These are phyloP conservation scores for Sabatieria punctata DNA, from an alignment of 2,888 invertebrate species.

Conservation along the genomic window DNA sequence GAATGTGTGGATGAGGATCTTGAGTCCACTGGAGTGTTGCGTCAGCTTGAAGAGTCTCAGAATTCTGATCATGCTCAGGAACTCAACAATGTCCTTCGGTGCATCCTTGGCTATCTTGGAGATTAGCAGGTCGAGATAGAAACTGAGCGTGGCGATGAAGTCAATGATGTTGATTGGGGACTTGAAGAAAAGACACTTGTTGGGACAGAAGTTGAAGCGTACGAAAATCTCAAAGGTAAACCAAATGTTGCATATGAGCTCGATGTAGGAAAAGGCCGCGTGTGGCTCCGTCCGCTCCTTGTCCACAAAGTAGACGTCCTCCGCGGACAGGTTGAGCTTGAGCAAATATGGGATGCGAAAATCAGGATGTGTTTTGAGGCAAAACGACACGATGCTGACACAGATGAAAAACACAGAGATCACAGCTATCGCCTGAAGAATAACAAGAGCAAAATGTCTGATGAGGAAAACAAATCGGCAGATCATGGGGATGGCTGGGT, in stretches of 20 bases:
- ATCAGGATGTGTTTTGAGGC: conserved; percentile 82
- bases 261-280: conserved; percentile 66
- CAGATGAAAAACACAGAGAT: conserved; percentile 89
- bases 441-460: conserved; percentile 35
- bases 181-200: conserved; percentile 19
- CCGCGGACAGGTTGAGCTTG: not conserved
- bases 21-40: conserved; percentile 34
- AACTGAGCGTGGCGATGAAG: conserved; percentile 73
- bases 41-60: conserved; percentile 53
- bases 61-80: conserved; percentile 81
- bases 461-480: no score
- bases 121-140: conserved; percentile 61
- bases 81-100: conserved; percentile 55
- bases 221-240: conserved; percentile 78
- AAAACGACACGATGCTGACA: conserved; percentile 78
- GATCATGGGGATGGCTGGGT: no score
- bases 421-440: conserved; percentile 69
- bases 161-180: conserved; percentile 75
- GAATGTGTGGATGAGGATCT: conserved; percentile 44
- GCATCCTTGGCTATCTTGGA: not conserved
- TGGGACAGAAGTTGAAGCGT: conserved; percentile 68
- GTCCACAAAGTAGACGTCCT: conserved; percentile 24
- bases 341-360: conserved; percentile 59
- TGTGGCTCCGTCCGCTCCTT: conserved; percentile 37
- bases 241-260: conserved; percentile 82